Percentiles rank a stretch among this genome's conserved stretches.
Evolutionary conservation across 2,888 invertebrate genomes (phyloP).

Genomic region (Sesia apiformis): DNA sequence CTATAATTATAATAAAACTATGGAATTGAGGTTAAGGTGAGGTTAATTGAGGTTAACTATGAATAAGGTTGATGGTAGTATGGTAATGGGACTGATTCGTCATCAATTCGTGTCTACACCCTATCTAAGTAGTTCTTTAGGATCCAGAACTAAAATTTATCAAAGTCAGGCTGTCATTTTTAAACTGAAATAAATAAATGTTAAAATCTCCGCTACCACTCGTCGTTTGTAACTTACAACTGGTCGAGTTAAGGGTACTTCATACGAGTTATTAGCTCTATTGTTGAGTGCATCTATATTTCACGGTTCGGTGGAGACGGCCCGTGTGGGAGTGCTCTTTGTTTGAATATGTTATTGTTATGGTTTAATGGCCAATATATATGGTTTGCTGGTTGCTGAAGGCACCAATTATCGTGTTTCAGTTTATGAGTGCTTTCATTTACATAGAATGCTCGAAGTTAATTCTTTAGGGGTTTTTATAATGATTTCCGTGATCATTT

Average conservation of each 20-base stretch:
- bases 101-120: too few relatives aligned
- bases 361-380: slow-evolving; percentile 5
- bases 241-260: slow-evolving; percentile 46
- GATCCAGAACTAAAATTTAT: too few relatives aligned
- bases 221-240: not conserved
- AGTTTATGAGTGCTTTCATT: not conserved
- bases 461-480: not conserved
- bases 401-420: not conserved
- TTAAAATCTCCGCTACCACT: too few relatives aligned
- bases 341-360: slow-evolving; percentile 21
- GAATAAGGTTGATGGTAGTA: too few relatives aligned
- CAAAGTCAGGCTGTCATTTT: too few relatives aligned
- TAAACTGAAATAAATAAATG: too few relatives aligned
- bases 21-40: too few relatives aligned
- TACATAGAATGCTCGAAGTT: not conserved
- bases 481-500: not conserved
- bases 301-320: slow-evolving; percentile 41
- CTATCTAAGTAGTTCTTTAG: too few relatives aligned
- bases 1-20: too few relatives aligned
- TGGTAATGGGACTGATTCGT: too few relatives aligned
- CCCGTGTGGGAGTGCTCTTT: slow-evolving; percentile 35
- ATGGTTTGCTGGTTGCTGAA: not conserved
- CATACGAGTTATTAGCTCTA: slow-evolving; percentile 69
- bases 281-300: slow-evolving; percentile 57
- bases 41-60: too few relatives aligned